Percentiles rank a stretch among this genome's conserved stretches.
phyloP scores from a whole-genome alignment of 2,113 vertebrate species.

The Heterocephalus glaber region DNA sequence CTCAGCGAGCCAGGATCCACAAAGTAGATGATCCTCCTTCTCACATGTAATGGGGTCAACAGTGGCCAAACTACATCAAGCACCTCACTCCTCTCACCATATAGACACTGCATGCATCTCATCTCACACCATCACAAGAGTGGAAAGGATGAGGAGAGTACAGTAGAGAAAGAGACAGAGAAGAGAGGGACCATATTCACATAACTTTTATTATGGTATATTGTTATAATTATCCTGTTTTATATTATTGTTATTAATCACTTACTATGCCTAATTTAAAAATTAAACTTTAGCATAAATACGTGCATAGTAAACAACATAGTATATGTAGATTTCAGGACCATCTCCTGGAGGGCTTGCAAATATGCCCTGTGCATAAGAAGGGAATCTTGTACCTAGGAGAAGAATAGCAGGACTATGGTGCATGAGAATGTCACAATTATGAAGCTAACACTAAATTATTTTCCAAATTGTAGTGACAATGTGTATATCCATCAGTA shows the following conservation, averaged over 20 bases:
- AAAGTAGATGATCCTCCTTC: neutral
- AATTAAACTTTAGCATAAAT: neutral
- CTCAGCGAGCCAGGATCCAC: neutral
- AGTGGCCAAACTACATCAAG: neutral
- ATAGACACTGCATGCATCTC: neutral
- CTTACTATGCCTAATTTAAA: neutral
- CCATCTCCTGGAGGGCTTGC: neutral
- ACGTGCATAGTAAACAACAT: neutral
- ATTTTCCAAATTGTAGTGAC: neutral
- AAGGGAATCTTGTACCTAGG: neutral
- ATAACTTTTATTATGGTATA: neutral
- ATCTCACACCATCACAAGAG: neutral
- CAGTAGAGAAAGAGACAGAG: neutral
- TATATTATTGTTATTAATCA: neutral
- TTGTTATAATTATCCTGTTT: neutral
- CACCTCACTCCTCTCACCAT: neutral
- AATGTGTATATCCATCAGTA: neutral
- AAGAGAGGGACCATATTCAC: too few relatives aligned
- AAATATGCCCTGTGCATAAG: neutral
- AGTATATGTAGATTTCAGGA: neutral
- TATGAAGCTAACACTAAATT: neutral
- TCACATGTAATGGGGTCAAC: neutral
- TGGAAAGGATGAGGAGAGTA: fast-evolving
- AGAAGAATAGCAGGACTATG: neutral
- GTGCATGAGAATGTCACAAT: neutral